These are phyloP conservation scores for Madoqua kirkii DNA, from an alignment of 2,113 vertebrate species.

Conservation along the genomic window DNA sequence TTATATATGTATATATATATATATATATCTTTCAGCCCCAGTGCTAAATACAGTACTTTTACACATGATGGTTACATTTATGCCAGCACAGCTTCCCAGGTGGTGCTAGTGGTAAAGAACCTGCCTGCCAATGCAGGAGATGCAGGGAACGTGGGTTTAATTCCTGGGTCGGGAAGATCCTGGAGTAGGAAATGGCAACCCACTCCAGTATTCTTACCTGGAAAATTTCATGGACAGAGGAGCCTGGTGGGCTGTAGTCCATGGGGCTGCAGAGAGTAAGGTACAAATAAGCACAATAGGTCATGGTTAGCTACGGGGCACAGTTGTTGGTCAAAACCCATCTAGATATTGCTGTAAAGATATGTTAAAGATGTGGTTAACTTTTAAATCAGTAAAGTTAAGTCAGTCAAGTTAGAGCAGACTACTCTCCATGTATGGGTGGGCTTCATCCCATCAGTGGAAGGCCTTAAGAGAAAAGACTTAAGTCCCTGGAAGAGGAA, in stretches of 20 bases:
- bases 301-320: rapidly evolving
- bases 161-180: neutral
- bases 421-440: neutral
- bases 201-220: neutral
- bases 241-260: neutral
- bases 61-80: neutral
- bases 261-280: neutral
- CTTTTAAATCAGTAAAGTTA: neutral
- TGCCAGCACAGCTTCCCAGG: neutral
- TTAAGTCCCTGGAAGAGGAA: neutral
- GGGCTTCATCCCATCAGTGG: neutral
- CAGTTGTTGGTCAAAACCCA: neutral
- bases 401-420: too few relatives aligned
- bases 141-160: neutral
- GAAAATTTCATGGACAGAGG: neutral
- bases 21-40: neutral
- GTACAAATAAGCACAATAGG: neutral
- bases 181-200: neutral
- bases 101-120: neutral
- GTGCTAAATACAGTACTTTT: neutral
- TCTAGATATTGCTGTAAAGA: neutral
- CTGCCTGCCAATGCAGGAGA: neutral
- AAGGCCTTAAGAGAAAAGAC: neutral
- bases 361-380: neutral
- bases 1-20: neutral